phyloP scores from a whole-genome alignment of 35 echinoderm and acorn worm genomes.

The Patiria miniata region DNA sequence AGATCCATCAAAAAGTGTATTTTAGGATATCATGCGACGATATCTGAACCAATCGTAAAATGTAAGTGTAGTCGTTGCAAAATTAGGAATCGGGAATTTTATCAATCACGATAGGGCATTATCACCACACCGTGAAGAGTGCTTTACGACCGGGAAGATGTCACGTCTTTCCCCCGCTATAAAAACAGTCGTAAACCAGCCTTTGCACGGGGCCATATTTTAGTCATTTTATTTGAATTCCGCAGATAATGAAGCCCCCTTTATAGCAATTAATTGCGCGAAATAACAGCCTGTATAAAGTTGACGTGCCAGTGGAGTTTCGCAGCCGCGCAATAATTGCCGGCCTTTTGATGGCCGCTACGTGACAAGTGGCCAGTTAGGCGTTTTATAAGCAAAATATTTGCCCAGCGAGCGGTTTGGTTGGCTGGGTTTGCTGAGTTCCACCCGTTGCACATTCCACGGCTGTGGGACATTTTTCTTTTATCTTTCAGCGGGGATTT shows the following conservation, averaged over 20 bases:
- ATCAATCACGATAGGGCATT: not conserved
- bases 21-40: not conserved
- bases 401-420: not conserved
- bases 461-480: not conserved
- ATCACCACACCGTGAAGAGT: not conserved
- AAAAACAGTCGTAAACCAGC: conserved; percentile 14
- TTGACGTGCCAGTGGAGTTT: not conserved
- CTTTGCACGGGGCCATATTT: not conserved
- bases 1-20: too few species aligned
- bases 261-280: conserved; percentile 8
- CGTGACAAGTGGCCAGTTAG: not conserved
- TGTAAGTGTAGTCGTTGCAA: not conserved
- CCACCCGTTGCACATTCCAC: too few species aligned
- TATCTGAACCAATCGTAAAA: not conserved
- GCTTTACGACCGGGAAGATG: conserved; percentile 7
- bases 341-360: not conserved
- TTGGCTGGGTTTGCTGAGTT: not conserved
- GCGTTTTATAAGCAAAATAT: conserved; percentile 14
- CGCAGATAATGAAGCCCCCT: conserved; percentile 2
- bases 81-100: not conserved
- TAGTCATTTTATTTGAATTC: not conserved
- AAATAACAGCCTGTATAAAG: not conserved
- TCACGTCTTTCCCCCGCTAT: not conserved
- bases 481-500: not conserved
- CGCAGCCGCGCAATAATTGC: not conserved